Percentiles rank a stretch among this genome's conserved stretches.
Conservation (phyloP, 2,888 invertebrate species). For the Pristionchus entomophagus region DNA sequence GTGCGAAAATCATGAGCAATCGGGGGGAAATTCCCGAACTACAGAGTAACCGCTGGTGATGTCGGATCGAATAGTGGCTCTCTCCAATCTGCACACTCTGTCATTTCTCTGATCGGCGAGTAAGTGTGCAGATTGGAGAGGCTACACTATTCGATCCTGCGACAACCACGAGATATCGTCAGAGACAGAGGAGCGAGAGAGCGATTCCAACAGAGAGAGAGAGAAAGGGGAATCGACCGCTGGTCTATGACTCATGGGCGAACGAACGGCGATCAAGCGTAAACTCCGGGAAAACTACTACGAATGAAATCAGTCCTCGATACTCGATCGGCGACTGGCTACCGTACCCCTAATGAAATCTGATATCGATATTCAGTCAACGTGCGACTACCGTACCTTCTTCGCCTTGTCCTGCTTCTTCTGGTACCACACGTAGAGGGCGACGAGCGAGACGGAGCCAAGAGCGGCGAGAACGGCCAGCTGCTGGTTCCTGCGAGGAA, state of each 20-base stretch:
- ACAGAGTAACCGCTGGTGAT: not conserved
- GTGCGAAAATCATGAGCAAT: slow-evolving; percentile 26
- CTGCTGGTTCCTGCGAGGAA: slow-evolving; percentile 42
- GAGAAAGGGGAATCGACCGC: not conserved
- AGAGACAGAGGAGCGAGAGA: not conserved
- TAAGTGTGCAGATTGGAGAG: not conserved
- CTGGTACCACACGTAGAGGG: slow-evolving; percentile 45
- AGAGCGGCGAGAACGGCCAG: slow-evolving; percentile 42
- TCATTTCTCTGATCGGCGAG: too few species aligned
- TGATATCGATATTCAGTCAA: not conserved
- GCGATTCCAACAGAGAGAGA: not conserved
- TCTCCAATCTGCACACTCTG: too few species aligned
- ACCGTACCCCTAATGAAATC: too few species aligned
- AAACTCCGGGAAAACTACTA: too few species aligned
- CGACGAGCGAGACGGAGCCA: slow-evolving; percentile 42
- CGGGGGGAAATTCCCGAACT: not conserved
- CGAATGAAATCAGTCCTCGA: too few species aligned
- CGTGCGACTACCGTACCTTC: slow-evolving; percentile 26
- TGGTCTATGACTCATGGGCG: not conserved
- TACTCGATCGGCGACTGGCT: too few species aligned
- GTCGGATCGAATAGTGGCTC: too few species aligned
- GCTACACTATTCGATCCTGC: too few species aligned
- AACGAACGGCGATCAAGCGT: not conserved
- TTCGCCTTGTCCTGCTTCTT: slow-evolving; percentile 31
- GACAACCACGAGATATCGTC: not conserved